Base-by-base conservation (phyloP, 2,113 vertebrate species). In the Nesoenas mayeri region DNA sequence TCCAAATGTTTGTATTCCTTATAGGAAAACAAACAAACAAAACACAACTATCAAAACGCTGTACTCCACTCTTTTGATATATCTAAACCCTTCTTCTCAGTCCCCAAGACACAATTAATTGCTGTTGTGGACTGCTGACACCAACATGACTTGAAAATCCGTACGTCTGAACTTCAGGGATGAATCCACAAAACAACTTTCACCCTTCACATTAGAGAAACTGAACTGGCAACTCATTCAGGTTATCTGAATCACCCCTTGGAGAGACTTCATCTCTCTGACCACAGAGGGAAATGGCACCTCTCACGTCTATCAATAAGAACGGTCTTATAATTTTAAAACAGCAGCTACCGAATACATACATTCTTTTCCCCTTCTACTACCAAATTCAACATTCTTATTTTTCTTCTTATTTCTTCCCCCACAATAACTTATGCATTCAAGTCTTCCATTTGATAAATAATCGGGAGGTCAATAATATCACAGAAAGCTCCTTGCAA, bases 1-100 rank as follows among this genome's bases (percentile, higher is more conserved):
- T 48, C 99, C 99, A 97, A 98, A 98, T 5, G 99, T 99, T 88
- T 98, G 97, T 88, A 99, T 99, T 84, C 99, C 99, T 99, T 97
- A 57, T 8, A 88, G 56, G 11, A 19, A 15, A 71, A 50, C 53
- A 58, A 78, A 56, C 25, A 56, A 21, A 25, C 3, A 48, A 11
- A 22, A n/a, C 32, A 11, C 19, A 38, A 31, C 26, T 25, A 34
- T 31, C 4, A 26, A 25, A 32, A 58, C 56, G 15, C 4, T 10
- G 7, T 24, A 42, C 57, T 38, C 5, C 4, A 2, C 9, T 64
- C 1, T 25, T 91, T 51, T n/a, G 11, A 79, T 31, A 50, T 1
- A 69, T 5, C 9, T 44, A 69, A 93, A 32, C 15, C 16, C 8
- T 58, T 54, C 12, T 22, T 69, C 54, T 58, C 48, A 62, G 5